Evolutionary conservation across 1,140 invertebrate species (phyloP).

Genomic region (Bilobella aurantiaca): DNA sequence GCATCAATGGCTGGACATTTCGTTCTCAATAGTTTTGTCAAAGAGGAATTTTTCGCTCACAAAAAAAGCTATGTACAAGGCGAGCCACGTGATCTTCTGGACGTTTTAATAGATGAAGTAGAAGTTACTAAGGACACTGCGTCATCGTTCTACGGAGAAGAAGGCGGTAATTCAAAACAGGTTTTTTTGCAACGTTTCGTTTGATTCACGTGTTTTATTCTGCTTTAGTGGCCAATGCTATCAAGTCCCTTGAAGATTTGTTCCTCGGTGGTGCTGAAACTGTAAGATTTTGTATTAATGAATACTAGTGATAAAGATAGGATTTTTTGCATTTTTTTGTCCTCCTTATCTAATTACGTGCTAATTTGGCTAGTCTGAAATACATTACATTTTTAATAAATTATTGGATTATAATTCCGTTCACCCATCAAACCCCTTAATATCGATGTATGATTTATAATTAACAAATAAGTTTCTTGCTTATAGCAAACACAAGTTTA

Average conservation of each 20-base stretch:
- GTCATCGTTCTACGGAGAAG: slow-evolving; percentile 12
- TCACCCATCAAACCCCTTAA: too few relatives aligned
- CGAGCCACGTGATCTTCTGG: background rate
- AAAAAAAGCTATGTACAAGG: background rate
- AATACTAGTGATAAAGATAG: too few relatives aligned
- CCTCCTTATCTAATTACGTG: too few relatives aligned
- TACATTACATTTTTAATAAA: too few relatives aligned
- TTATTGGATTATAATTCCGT: too few relatives aligned
- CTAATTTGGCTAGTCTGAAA: too few relatives aligned
- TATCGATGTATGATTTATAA: too few relatives aligned
- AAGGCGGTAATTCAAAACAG: background rate
- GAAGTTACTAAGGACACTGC: slow-evolving; percentile 2
- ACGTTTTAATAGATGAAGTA: slow-evolving; percentile 1
- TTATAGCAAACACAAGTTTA: too few relatives aligned
- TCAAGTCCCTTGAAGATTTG: background rate
- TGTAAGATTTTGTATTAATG: too few relatives aligned
- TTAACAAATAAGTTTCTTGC: too few relatives aligned
- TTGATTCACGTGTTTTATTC: background rate
- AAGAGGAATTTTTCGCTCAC: background rate
- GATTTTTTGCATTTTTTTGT: too few relatives aligned
- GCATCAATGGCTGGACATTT: background rate
- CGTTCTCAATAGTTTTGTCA: background rate
- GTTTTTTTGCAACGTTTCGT: background rate
- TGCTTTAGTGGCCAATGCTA: background rate
- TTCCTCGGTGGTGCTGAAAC: background rate